Base-by-base conservation (phyloP, 2,888 invertebrate genomes). In the Himalopsyche tibetana region DNA sequence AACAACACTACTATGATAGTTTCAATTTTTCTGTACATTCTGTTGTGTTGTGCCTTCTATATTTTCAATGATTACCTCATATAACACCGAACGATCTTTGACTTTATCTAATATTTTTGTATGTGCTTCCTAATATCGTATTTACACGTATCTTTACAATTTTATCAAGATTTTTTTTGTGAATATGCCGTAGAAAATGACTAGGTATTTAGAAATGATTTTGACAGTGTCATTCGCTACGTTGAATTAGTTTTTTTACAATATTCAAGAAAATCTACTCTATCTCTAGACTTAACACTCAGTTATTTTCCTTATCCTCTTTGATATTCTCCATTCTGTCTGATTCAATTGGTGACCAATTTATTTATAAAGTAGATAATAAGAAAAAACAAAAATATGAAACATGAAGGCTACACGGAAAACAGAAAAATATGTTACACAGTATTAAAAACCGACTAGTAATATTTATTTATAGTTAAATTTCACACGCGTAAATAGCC, bases 291-390 rank as follows among this genome's bases (percentile, higher is more conserved):
- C 74, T 74, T 74, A 38, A 38, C n/a, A 63, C 74, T 74, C 74
- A 36, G 74, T 36, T 74, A 74, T 74, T 74, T 74, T 74, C 74
- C 19, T 74, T 12, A 74, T 12, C 36, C 12, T 15, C 12, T 74
- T 11, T 19, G 74, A 74, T 74, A 11, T 74, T 74, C 36, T 36
- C 74, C 74, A 74, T 36, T 74, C 74, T 74, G 11, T 36, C 74
- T 74, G 74, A 74, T 74, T 74, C 38, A 36, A 74, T 74, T 74
- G 74, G 74, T 74, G 74, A 74, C 74, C 74, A 38, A 74, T 74
- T 74, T 8, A 74, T 74, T 74, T 8, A 74, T 38, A 36, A 38
- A 74, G 74, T 74, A 74, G 28, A 74, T 12, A 74, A 74, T 74
- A 36, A 38, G 3, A 4, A 40, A 28, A 6, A 28, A 69, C 28